Percentiles rank a stretch among this genome's conserved stretches.
Evolutionary conservation across 2,113 vertebrate genomes (phyloP).

Genomic region (Rhinolophus sinicus): DNA sequence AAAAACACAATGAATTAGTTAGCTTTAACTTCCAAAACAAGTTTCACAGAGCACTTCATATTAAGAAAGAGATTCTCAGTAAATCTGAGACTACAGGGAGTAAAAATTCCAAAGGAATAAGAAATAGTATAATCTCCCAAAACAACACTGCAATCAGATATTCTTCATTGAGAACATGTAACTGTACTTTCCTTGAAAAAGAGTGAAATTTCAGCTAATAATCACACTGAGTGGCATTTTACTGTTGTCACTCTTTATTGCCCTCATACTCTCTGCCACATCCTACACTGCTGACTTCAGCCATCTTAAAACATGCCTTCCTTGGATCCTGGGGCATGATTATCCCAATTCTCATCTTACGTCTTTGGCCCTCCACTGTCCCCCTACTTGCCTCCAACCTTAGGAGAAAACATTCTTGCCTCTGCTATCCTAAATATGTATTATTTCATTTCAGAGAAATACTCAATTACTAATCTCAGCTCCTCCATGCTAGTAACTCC

Average conservation of each 20-base stretch:
- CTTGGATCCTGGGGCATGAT: not conserved
- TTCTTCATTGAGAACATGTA: not conserved
- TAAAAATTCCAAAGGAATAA: slow-evolving; percentile 11
- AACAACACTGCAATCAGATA: not conserved
- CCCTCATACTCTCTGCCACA: not conserved
- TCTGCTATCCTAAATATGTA: not conserved
- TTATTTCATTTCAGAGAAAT: not conserved
- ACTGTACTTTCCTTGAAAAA: not conserved
- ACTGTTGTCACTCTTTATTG: not conserved
- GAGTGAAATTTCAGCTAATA: not conserved
- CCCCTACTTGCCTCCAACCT: not conserved
- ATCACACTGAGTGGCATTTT: not conserved
- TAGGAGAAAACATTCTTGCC: not conserved
- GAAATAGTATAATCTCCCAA: not conserved
- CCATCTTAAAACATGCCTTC: not conserved
- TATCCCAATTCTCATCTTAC: not conserved
- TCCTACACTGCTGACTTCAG: not conserved
- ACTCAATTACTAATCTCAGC: not conserved
- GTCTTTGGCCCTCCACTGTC: not conserved
- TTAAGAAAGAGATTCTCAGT: not conserved
- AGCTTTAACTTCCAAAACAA: not conserved
- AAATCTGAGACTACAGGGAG: not conserved
- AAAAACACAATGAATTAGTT: not conserved
- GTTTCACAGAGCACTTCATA: not conserved
- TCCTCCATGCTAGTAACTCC: not conserved